phyloP scores from a whole-genome alignment of 37 sponge, comb jelly and placozoan species.

The Eunapius fragilis region DNA sequence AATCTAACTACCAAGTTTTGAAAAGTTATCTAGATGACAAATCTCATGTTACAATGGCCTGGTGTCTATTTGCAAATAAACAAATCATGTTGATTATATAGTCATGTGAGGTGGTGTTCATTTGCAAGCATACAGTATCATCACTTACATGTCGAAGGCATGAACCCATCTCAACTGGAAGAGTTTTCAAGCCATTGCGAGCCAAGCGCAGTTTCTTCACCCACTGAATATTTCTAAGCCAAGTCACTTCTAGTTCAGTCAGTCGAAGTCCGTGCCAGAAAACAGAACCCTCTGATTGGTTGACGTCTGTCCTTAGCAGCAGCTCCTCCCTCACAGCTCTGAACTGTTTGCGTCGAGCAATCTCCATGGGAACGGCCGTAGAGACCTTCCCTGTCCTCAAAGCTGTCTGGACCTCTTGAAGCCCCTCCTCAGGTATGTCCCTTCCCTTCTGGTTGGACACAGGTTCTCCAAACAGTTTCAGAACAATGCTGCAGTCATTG shows the following conservation, averaged over 20 bases:
- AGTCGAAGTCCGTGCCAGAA: conserved; percentile 80
- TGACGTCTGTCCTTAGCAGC: conserved; percentile 75
- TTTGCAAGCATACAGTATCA: background rate
- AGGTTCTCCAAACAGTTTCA: conserved; percentile 51
- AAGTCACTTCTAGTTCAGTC: conserved; percentile 54
- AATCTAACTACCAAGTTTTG: too few species aligned
- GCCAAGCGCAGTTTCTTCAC: conserved; percentile 68
- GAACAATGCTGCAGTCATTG: conserved; percentile 26
- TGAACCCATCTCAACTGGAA: conserved; percentile 65
- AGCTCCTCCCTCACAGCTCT: conserved; percentile 59
- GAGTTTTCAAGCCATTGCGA: conserved; percentile 62
- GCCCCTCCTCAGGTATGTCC: conserved; percentile 9
- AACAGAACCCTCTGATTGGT: conserved; percentile 54
- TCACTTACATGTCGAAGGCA: conserved; percentile 58
- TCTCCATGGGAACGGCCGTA: conserved; percentile 61
- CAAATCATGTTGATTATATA: too few species aligned
- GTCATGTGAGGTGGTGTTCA: too few species aligned
- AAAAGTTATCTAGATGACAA: too few species aligned
- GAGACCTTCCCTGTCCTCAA: conserved; percentile 34
- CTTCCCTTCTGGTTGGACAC: background rate
- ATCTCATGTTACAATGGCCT: too few species aligned
- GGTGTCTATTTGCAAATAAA: too few species aligned
- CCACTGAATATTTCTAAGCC: conserved; percentile 78
- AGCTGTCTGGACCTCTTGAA: conserved; percentile 36
- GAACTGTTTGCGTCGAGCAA: conserved; percentile 54